Base-by-base conservation (phyloP, 2,888 invertebrate species). In the Margaritifera margaritifera region DNA sequence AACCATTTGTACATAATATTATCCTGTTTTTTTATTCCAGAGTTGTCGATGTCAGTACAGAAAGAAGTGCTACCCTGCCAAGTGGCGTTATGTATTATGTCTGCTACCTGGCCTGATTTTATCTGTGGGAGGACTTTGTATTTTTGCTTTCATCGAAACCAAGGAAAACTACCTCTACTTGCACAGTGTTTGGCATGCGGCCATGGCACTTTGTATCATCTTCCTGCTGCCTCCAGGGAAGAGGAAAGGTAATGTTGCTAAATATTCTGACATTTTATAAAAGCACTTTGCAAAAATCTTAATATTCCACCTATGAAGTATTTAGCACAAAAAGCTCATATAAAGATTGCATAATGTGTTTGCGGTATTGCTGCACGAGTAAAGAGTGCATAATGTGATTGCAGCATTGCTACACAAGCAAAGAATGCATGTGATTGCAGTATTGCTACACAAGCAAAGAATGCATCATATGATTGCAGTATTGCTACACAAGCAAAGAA, bases 91-190 rank as follows among this genome's bases (percentile, higher is more conserved):
- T 75, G 68, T 89, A n/a, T 76, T 83, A 24, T 86, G 83, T 71
- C 75, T 88, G 67, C 67, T 89, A 51, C 89, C 94, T 6, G 96
- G 96, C 8, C 83, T 93, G 6, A 84, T 93, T 50, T 89, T 95
- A 57, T 95, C 95, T 1, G 90, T 92, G 19, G 87, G 93, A 2
- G 96, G 96, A 0, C 90, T 96, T 42, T 88, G 94, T n/a, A 94
- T 94, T 84, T 96, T 94, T 88, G 94, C 94, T 22, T 94, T 96
- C 82, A 90, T 96, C 63, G 95, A 97, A 89, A 96, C 96, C 0
- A 93, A 94, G 79, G 93, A 93, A 81, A 97, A 96, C 91, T 97
- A 97, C 90, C 94, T 94, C 86, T 94, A 95, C 84, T 93, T 95
- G 6, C 96, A 97, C 90, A 96, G 96, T 65, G 86, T 94, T 55